These are phyloP conservation scores for Philotrypesis tridentata DNA, from an alignment of 1,140 invertebrate species.

Conservation along the genomic window DNA sequence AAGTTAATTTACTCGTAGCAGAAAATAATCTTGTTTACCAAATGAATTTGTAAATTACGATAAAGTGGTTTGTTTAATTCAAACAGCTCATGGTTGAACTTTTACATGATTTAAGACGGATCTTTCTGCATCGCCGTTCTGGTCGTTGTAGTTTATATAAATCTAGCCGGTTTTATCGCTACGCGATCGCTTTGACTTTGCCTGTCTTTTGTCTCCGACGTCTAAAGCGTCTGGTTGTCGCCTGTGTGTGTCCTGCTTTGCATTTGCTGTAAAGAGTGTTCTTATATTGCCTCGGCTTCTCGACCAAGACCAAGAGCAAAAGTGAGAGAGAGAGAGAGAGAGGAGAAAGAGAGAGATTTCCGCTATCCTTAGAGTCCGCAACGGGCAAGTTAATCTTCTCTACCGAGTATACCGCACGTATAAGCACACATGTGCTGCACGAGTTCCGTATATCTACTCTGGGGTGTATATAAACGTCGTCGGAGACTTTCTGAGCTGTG, in stretches of 20 bases:
- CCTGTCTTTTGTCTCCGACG: conserved; percentile 49
- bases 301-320: too few relatives aligned
- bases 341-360: conserved; percentile 32
- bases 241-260: conserved; percentile 37
- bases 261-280: conserved; percentile 30
- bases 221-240: conserved; percentile 31
- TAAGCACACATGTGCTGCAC: neutral
- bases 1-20: neutral
- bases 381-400: conserved; percentile 44
- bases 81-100: neutral
- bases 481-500: conserved; percentile 16
- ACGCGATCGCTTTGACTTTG: conserved; percentile 34
- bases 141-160: conserved; percentile 39
- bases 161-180: conserved; percentile 44
- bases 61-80: conserved; percentile 22
- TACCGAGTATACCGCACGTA: neutral
- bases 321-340: conserved; percentile 9
- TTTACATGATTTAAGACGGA: conserved; percentile 10
- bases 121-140: neutral
- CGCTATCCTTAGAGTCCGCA: conserved; percentile 36
- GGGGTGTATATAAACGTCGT: conserved; percentile 26
- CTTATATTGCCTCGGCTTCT: conserved; percentile 19
- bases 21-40: neutral
- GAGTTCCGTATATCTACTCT: conserved; percentile 14
- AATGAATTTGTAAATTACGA: neutral